Base-by-base conservation (phyloP, 2,113 vertebrate genomes). In the Bos javanicus region DNA sequence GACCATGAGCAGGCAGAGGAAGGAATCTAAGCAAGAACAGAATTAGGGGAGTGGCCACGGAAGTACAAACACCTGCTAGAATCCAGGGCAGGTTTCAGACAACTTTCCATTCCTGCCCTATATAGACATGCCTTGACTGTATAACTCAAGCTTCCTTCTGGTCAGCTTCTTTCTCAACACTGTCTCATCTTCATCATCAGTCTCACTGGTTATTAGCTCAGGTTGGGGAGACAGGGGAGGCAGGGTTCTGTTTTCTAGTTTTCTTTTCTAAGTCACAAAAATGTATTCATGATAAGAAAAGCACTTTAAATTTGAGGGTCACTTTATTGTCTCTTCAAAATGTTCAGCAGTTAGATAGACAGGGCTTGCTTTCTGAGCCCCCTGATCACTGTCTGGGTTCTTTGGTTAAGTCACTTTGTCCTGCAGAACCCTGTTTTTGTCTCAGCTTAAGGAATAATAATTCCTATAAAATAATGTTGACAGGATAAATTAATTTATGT, bases 21-120 rank as follows among this genome's bases (percentile, higher is more conserved):
- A 60, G 56, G 14, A 90, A 85, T 64, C 19, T 13, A 5, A 54
- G 21, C 10, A 36, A 88, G 62, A 90, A 54, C 50, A n/a, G 48
- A 59, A 62, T 60, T 52, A 46, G 4, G 9, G 28, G 9, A 25
- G 2, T 1, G 30, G 6, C 26, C 36, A 10, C 2, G 2, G 25
- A 23, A 1, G 36, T 21, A 46, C 2, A 85, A 83, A 33, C 7
- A 2, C 13, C 23, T 39, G 11, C 30, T 26, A 48, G 19, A 87
- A 33, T 33, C 50, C 8, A 10, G 33, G 26, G 26, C 54, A 50
- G 46, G 2, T 39, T 71, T 88, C 59, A 67, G 33, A 6, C 30
- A 5, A 46, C 25, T 39, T 11, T 6, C 30, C 4, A 26, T 76
- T 36, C n/a, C 25, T n/a, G 23, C 10, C 2, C 6, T 8, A 0